Base-by-base conservation (phyloP, 2,797 vertebrate genomes). In the Phataginus tetradactyla region DNA sequence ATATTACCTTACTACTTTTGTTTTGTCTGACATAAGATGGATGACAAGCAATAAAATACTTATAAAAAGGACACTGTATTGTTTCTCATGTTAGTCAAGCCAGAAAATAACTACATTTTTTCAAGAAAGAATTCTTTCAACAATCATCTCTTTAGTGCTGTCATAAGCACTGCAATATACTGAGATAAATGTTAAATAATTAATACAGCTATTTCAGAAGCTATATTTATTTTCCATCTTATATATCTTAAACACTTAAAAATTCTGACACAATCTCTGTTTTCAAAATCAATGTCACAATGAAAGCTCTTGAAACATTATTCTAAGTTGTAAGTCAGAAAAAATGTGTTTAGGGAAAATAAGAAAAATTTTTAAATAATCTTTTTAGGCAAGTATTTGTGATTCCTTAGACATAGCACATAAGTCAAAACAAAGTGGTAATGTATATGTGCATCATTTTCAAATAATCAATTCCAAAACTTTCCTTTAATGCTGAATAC, bases 321-420 rank as follows among this genome's bases (percentile, higher is more conserved):
- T 90, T 95, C 25, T 86, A 92, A 85, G 45, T 81, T 80, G 0
- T 23, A 86, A 85, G n/a, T 51, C 21, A 91, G 81, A 32, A 90
- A 84, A 21, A 86, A 34, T 51, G 34, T 53, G 9, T 32, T 34
- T 23, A 49, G 21, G 39, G 3, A 66, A 37, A 90, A 45, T 4
- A 74, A 78, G 18, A 92, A 87, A 42, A 53, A 84, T 84, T n/a
- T 95, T 25, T 91, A 93, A 42, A 93, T 42, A 42, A 74, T 95
- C 88, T 78, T 98, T 94, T 83, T 51, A 4, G 13, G 81, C n/a
- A 96, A 90, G 84, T 63, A 80, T 96, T 98, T 94, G 72, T 74
- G 79, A 92, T 42, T 86, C 27, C 42, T 75, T 78, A 94, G 57
- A 71, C 12, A 45, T 34, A 92, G 74, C 3, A 61, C 9, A 45